Percentiles rank a stretch among this genome's conserved stretches.
These are phyloP conservation scores for Clarias fuscus DNA, from an alignment of 2,797 vertebrate genomes.

Conservation along the genomic window DNA sequence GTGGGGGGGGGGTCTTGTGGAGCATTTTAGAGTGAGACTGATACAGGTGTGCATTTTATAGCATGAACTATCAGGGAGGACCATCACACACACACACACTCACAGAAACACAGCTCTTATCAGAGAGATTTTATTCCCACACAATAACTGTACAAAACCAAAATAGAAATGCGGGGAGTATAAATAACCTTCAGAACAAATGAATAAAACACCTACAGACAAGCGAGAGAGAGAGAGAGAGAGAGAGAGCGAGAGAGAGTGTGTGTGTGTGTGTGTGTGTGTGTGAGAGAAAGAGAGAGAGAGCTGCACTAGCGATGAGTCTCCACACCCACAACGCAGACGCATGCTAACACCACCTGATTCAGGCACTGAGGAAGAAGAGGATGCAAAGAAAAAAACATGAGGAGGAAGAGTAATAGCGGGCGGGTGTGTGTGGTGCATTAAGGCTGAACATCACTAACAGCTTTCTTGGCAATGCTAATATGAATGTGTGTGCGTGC, in stretches of 20 bases:
- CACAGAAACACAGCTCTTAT: neutral
- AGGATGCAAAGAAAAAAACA: neutral
- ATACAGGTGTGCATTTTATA: neutral
- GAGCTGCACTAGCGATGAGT: neutral
- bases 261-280: too few relatives aligned
- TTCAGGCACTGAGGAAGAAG: conserved; percentile 69
- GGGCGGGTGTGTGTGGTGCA: conserved; percentile 49
- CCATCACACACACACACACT: neutral
- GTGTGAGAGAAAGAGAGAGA: neutral
- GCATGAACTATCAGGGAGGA: neutral
- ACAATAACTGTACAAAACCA: conserved; percentile 66
- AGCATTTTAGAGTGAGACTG: too few relatives aligned
- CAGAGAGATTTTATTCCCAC: conserved; percentile 57
- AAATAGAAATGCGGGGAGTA: conserved; percentile 35
- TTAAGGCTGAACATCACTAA: conserved; percentile 62
- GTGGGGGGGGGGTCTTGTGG: too few relatives aligned
- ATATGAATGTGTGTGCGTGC: neutral
- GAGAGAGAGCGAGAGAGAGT: neutral
- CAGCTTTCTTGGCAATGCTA: neutral
- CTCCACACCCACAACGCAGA: conserved; percentile 12
- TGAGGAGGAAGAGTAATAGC: neutral
- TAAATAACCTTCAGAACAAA: conserved; percentile 54
- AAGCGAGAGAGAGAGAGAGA: neutral
- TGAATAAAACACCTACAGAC: conserved; percentile 8
- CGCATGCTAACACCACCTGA: conserved; percentile 10